Evolutionary conservation across 2,888 invertebrate species (phyloP).

Genomic region (Pseudococcus longispinus): DNA sequence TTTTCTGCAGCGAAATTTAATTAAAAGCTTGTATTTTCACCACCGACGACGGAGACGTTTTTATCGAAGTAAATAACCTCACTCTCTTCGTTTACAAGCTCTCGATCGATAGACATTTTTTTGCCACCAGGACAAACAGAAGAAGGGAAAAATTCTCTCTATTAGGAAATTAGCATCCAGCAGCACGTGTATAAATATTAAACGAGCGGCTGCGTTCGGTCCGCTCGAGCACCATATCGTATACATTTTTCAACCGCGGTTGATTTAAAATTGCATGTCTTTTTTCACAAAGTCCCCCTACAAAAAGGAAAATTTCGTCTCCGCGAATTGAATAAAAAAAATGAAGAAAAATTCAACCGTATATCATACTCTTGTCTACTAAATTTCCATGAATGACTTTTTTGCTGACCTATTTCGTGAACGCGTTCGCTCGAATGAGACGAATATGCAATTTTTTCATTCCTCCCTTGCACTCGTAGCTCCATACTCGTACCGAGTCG

Average conservation of each 20-base stretch:
- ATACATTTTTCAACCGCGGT: neutral
- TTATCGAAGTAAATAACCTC: neutral
- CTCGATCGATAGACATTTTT: neutral
- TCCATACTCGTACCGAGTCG: neutral
- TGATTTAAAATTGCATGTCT: neutral
- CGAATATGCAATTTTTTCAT: conserved; percentile 16
- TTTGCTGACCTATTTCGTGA: conserved; percentile 16
- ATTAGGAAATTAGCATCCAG: neutral
- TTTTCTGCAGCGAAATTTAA: neutral
- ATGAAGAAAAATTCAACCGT: neutral
- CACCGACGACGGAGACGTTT: neutral
- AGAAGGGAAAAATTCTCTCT: neutral
- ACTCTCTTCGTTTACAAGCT: neutral
- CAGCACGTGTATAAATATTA: neutral
- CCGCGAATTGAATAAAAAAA: neutral
- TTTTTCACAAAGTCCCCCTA: neutral
- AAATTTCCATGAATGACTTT: conserved; percentile 23
- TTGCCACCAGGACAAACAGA: neutral
- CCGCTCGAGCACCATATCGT: neutral
- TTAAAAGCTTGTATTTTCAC: neutral
- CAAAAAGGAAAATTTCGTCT: neutral
- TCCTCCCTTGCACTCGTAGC: neutral
- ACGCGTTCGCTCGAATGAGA: conserved; percentile 7
- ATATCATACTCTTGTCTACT: neutral
- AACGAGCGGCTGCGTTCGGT: neutral